These are phyloP conservation scores for Hippopotamyrus pictus DNA, from an alignment of 2,797 vertebrate genomes.

Conservation along the genomic window DNA sequence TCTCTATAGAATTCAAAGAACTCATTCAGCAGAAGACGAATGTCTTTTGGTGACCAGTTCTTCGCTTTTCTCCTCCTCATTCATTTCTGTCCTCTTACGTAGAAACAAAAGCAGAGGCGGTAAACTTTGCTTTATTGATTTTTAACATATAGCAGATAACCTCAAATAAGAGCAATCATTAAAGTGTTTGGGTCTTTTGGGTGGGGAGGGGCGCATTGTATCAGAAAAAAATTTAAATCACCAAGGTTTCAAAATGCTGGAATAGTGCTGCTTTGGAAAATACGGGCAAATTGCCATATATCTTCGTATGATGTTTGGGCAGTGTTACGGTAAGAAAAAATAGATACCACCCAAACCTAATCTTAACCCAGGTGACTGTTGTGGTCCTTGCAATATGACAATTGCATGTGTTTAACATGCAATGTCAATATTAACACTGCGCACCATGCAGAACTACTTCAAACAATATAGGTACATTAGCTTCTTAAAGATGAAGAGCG, in stretches of 20 bases:
- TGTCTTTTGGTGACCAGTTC: neutral
- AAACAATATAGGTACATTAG: neutral
- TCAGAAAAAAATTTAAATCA: neutral
- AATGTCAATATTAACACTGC: neutral
- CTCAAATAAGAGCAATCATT: neutral
- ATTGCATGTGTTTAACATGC: neutral
- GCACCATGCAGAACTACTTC: neutral
- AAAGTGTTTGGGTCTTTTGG: neutral
- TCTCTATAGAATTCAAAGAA: neutral
- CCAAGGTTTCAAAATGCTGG: neutral
- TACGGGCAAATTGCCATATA: neutral
- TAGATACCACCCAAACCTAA: neutral
- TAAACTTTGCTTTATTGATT: neutral
- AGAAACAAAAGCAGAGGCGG: neutral
- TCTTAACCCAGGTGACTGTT: neutral
- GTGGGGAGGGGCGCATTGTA: neutral
- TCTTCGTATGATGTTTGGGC: neutral
- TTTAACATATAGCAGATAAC: neutral
- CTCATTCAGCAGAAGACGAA: neutral
- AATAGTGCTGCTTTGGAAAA: neutral
- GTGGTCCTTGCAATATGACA: neutral
- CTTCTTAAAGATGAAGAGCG: neutral
- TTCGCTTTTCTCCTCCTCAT: neutral
- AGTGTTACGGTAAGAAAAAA: neutral
- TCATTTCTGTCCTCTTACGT: too few species aligned